Evolutionary conservation across 2,113 vertebrate genomes (phyloP), one percentile per base, ranked within the genome.

Genomic region (Halcyon senegalensis): DNA sequence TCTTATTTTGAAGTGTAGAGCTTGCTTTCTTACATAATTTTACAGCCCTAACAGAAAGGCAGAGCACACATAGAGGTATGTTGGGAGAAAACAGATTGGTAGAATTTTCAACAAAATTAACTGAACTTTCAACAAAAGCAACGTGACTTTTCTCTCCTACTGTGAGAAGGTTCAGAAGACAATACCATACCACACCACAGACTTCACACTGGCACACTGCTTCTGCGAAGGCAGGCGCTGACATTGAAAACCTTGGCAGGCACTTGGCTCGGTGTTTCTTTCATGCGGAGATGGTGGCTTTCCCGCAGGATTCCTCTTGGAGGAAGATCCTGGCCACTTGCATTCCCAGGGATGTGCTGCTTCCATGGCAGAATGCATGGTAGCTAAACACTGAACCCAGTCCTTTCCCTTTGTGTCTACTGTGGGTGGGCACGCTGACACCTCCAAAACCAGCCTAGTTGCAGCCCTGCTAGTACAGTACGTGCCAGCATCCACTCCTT

Each of bases 331-430:
- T 62, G n/a, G 14, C 41, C 25, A 6, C 1, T 4, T 4, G 1
- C 4, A 1, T 62, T 62, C 50, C 64, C 12, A 24, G 21, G 3
- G 25, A 46, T 4, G 17, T 20, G 58, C 67, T 55, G 16, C 33
- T 77, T 50, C 48, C 6, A 0, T 11, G 33, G 35, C 75, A 48
- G 55, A 51, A 58, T 43, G 63, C 2, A 1, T 19, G 7, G 7
- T 2, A 28, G 28, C 11, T 4, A 0, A 28, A 16, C 11, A 1
- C 35, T 14, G 55, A 75, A 43, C 30, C 6, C 9, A 44, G 55
- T 28, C 37, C 21, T 63, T 43, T 86, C 28, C 58, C 28, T 48
- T 39, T 23, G 16, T 33, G 12, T 16, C 56, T 44, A 28, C 51
- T 56, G 50, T 48, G 56, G 37, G 11, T 53, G 3, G 33, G 25